Base-by-base conservation (phyloP, 2,113 vertebrate genomes). In the Notarius lentiginosus region DNA sequence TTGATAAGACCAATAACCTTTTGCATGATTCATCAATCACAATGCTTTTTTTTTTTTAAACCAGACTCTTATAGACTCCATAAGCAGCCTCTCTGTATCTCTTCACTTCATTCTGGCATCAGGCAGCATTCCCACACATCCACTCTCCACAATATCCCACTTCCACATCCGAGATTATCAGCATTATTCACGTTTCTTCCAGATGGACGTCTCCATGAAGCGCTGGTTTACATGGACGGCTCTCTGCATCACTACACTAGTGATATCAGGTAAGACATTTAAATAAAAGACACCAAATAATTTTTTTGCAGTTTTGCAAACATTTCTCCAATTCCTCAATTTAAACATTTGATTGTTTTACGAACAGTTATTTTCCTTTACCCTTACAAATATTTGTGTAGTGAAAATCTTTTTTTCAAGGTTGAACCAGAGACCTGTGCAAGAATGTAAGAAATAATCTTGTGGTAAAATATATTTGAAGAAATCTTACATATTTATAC, bases 1-100 rank as follows among this genome's bases (percentile, higher is more conserved):
- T n/a, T 79, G 77, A 79, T 79, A 79, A 79, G 77, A 7, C 73
- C 47, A 76, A 22, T 47, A 47, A 73, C 18, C 9, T 73, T 49
- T 58, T 2, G 10, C 24, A 18, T 79, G 53, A 79, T 58, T 79
- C 41, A 41, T 41, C 41, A 79, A 79, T 79, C 15, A 79, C n/a
- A 0, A 22, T n/a, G 8, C 20, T 11, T 22, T 34, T 15, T 34
- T n/a, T 30, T 30, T 27, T 9, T n/a, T n/a, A 3, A 12, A 70
- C 41, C 73, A n/a, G 22, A n/a, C 47, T 51, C 73, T 76, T 76
- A 53, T 53, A 24, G 22, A 76, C 47, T 76, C 22, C 70, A 47
- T 22, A 47, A 76, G 73, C 47, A 14, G 49, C 22, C 10, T 12
- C 47, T n/a, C 22, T 14, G 9, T 14, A 14, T 24, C 47, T 10